Conservation (phyloP, 2,888 invertebrate genomes). For the Seira musarum region DNA sequence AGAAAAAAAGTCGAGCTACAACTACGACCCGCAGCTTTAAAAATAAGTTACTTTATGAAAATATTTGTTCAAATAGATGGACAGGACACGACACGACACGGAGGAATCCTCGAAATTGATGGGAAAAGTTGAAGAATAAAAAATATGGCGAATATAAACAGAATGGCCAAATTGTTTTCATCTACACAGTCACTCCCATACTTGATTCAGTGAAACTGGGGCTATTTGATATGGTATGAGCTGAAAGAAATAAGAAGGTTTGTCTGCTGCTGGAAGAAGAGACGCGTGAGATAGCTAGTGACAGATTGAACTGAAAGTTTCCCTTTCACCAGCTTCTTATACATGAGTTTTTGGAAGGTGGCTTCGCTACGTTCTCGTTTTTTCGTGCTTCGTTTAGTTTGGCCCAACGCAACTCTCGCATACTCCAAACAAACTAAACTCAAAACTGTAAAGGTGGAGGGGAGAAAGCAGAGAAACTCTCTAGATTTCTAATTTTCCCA, state of each 20-base stretch:
- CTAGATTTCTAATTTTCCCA: no score
- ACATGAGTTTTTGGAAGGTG: no score
- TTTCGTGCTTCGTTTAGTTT: background rate
- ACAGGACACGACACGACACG: no score
- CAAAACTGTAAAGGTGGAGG: no score
- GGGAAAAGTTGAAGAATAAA: conserved; percentile 39
- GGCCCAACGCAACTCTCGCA: background rate
- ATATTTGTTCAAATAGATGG: background rate
- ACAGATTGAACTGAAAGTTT: background rate
- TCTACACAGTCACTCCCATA: no score
- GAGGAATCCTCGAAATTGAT: no score
- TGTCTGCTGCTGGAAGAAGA: no score
- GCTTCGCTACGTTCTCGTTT: background rate
- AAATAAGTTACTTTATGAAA: background rate
- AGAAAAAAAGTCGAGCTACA: background rate
- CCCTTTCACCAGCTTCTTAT: conserved; percentile 1
- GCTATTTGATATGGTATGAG: background rate
- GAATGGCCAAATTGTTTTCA: no score
- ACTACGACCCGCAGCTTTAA: background rate
- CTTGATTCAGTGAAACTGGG: no score
- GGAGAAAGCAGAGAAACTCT: no score
- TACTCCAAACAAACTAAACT: no score
- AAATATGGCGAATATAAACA: conserved; percentile 24
- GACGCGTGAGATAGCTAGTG: background rate
- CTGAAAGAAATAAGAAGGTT: no score